These are phyloP conservation scores for Dynastes tityus DNA, from an alignment of 2,888 invertebrate genomes.

Conservation along the genomic window DNA sequence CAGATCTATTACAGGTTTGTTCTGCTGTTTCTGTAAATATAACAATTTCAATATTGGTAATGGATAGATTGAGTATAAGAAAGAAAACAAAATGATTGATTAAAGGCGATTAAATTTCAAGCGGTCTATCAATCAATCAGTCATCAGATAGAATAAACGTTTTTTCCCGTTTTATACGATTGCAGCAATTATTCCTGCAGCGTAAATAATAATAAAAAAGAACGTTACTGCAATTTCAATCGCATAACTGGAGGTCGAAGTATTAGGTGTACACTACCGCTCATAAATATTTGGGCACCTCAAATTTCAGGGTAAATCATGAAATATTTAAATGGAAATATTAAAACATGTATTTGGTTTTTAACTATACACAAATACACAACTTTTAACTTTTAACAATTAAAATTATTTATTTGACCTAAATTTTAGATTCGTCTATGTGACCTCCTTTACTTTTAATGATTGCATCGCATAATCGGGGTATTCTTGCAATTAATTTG, in stretches of 20 bases:
- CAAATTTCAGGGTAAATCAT: too few species aligned
- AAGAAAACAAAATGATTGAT: neutral
- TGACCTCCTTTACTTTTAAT: too few species aligned
- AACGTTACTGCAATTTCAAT: neutral
- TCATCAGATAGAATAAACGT: slow-evolving; percentile 1
- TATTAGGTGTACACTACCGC: neutral
- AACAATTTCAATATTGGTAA: neutral
- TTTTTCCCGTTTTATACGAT: neutral
- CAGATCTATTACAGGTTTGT: too few species aligned
- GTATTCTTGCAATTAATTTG: too few species aligned
- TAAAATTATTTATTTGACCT: too few species aligned
- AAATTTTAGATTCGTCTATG: too few species aligned
- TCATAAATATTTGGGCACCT: too few species aligned
- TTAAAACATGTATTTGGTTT: too few species aligned
- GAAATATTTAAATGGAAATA: too few species aligned
- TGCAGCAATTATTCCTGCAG: neutral
- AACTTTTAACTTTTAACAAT: too few species aligned
- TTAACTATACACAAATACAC: too few species aligned
- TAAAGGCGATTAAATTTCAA: neutral
- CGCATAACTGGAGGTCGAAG: neutral
- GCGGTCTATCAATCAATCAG: slow-evolving; percentile 6
- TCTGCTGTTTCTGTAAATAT: neutral
- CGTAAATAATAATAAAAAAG: neutral
- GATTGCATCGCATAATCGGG: too few species aligned
- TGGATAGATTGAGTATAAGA: neutral